Base-by-base conservation (phyloP, 2,797 vertebrate species). In the Zenarchopterus dispar region DNA sequence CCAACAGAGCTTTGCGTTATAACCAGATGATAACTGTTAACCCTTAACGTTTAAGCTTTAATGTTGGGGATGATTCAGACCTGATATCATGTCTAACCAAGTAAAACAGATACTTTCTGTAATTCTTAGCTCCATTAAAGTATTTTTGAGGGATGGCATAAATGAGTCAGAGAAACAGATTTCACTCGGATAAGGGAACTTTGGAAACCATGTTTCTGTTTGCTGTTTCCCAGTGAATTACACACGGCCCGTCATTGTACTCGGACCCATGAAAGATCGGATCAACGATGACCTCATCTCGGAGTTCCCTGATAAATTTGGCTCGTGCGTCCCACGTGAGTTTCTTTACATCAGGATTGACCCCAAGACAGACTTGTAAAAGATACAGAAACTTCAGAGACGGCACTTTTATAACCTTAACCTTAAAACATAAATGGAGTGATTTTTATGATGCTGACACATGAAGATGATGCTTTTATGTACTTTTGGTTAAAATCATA, bases 271-370 rank as follows among this genome's bases (percentile, higher is more conserved):
- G 96, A 99, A 99, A 79, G 97, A 99, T 81, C 92, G 97, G 60
- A 91, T 99, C 90, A 99, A 99, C 17, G 97, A 99, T 84, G 97
- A 99, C 84, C 92, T 99, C 75, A 99, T 99, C 88, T 98, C 97
- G 0, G 97, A 99, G 90, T 99, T 99, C 82, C 96, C 97, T 4
- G 96, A 98, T 84, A 98, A 97, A 78, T 99, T 99, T 91, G 97
- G 96, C 53, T 99, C 97, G 11, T 99, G 97, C 45, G 97, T 99
- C 78, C 97, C 97, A 83, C 97, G 97, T 99, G 87, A 95, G 97
- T 97, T 11, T 9, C 8, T 42, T 3, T 6, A 26, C 45, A 46
- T 16, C 3, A 19, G 18, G 1, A 68, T 42, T 0, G 59, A 49
- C 46, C 13, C 19, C 26, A 57, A 2, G 6, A 46, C 3, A 17